Percentiles rank a stretch among this genome's conserved stretches.
phyloP scores from a whole-genome alignment of 2,888 invertebrate species.

The Cheilosia impressa region DNA sequence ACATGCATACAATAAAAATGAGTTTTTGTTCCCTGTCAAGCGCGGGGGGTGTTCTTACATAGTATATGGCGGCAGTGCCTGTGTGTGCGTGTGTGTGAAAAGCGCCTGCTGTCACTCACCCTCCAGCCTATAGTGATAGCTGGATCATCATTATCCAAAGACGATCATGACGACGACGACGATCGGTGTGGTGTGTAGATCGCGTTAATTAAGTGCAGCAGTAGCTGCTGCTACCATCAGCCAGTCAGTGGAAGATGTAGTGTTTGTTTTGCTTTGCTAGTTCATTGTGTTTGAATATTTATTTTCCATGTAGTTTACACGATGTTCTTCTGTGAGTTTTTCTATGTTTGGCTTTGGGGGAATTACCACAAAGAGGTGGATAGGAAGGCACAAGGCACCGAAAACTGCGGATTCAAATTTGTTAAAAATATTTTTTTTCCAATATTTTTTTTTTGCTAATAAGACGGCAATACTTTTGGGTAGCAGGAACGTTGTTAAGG shows the following conservation, averaged over 20 bases:
- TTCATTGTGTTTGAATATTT: slow-evolving; percentile 57
- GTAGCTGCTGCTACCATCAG: slow-evolving; percentile 28
- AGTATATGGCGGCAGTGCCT: not conserved
- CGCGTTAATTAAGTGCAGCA: slow-evolving; percentile 51
- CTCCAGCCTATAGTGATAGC: not conserved
- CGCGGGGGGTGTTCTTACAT: not conserved
- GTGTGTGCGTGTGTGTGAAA: not conserved
- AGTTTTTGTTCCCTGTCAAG: slow-evolving; percentile 6
- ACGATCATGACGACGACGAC: not conserved
- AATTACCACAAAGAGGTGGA: not conserved
- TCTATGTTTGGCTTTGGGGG: not conserved
- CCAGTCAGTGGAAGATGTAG: slow-evolving; percentile 30
- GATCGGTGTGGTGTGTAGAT: slow-evolving; percentile 13
- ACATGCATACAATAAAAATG: slow-evolving; percentile 49
- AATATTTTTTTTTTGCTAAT: too few relatives aligned
- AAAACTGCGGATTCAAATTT: not conserved
- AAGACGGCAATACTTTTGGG: too few relatives aligned
- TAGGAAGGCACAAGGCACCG: not conserved
- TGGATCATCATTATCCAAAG: slow-evolving; percentile 1
- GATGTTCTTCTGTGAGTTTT: not conserved
- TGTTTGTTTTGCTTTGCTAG: slow-evolving; percentile 60
- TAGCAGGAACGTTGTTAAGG: too few relatives aligned
- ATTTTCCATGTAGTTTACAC: slow-evolving; percentile 35
- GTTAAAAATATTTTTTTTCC: too few relatives aligned
- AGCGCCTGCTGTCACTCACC: slow-evolving; percentile 1